phyloP scores from a whole-genome alignment of 2,888 invertebrate genomes.

The Drosophila borborema region DNA sequence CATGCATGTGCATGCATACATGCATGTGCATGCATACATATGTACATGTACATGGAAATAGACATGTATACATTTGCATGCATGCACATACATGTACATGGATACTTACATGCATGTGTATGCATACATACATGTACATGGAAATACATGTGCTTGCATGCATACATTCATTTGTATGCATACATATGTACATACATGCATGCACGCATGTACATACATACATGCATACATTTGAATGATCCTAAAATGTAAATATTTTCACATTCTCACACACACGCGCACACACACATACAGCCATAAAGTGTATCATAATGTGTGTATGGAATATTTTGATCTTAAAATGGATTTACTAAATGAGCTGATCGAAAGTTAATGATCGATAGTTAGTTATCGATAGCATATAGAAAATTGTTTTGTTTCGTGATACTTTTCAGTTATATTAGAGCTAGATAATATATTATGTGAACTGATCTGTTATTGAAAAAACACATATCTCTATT shows the following conservation, averaged over 20 bases:
- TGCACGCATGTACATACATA: neutral
- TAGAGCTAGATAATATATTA: neutral
- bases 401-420: neutral
- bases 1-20: too few relatives aligned
- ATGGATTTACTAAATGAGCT: neutral
- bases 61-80: neutral
- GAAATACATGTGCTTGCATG: neutral
- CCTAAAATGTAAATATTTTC: too few relatives aligned
- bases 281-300: conserved; percentile 2
- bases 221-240: neutral
- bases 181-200: neutral
- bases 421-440: too few relatives aligned
- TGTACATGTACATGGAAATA: conserved; percentile 2
- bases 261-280: neutral
- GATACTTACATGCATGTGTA: neutral
- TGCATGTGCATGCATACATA: neutral
- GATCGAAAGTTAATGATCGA: neutral
- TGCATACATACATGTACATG: neutral
- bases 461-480: neutral
- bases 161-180: neutral
- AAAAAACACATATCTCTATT: neutral
- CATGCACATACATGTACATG: neutral
- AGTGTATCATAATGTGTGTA: neutral
- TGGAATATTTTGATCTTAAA: neutral
- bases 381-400: too few relatives aligned